Base-by-base conservation (phyloP, 2,888 invertebrate species). In the Trichogramma dendrolimi region DNA sequence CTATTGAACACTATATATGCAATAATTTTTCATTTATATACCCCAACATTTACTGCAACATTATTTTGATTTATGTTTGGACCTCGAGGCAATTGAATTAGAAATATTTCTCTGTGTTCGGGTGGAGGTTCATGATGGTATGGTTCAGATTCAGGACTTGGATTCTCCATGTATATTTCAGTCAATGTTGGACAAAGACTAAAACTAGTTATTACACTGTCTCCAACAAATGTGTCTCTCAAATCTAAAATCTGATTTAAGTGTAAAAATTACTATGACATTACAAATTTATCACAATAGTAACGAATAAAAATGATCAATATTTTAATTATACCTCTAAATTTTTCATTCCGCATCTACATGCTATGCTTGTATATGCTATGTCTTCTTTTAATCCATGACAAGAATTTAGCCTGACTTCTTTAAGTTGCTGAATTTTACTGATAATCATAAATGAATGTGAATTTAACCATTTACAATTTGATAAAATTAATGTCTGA, bases 361-460 rank as follows among this genome's bases (percentile, higher is more conserved):
- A 84, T 0, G 91, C 87, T 61, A 92, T 84, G 71, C 89, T 89
- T 0, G 89, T 86, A 76, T 91, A 91, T 0, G 90, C 89, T 11
- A 89, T 86, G 71, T 88, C 89, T 75, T 91, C 89, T 0, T 84
- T 82, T 65, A 92, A 79, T 54, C 85, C 82, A 59, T 78, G 79
- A 71, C 92, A 92, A 47, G 87, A 85, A 49, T 85, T 82, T 67
- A 90, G 77, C 60, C 84, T 81, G 5, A 92, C 80, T 47, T 85
- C 83, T 48, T 83, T 83, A 40, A 92, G 80, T 5, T 80, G 76
- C 1, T 82, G 79, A 72, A 88, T 80, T 79, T 91, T 92, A 70
- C 90, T 89, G 2, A 92, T 80, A 0, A 89, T 85, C 77, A 92
- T 82, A 7, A 92, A 80, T 50, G 87, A 85, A 62, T 89, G 87